These are phyloP conservation scores for Malacoctenus gilli DNA, from an alignment of 2,797 vertebrate genomes.

Conservation along the genomic window DNA sequence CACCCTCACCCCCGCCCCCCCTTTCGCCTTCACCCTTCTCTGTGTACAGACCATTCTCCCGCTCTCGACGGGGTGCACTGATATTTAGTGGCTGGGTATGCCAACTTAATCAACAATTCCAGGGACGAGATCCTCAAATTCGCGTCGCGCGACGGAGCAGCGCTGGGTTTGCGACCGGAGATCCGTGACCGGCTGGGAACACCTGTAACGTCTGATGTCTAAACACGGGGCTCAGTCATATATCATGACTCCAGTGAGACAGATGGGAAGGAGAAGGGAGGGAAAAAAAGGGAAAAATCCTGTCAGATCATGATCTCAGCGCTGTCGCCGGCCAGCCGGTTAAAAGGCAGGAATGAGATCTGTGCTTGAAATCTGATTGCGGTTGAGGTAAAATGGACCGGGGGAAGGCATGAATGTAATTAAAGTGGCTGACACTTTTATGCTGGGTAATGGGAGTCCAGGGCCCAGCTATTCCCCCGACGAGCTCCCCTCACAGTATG, in stretches of 20 bases:
- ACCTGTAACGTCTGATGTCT: slow-evolving; percentile 53
- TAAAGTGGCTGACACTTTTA: slow-evolving; percentile 85
- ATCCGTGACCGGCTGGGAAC: slow-evolving; percentile 56
- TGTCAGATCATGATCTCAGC: slow-evolving; percentile 32
- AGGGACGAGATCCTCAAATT: slow-evolving; percentile 62
- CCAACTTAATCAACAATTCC: slow-evolving; percentile 74
- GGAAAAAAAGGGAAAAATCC: slow-evolving; percentile 9
- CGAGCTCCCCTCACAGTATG: slow-evolving; percentile 85
- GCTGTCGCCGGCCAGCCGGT: slow-evolving; percentile 53
- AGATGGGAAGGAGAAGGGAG: not conserved
- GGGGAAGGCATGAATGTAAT: slow-evolving; percentile 83
- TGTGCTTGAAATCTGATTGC: slow-evolving; percentile 76
- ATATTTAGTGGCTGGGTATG: slow-evolving; percentile 77
- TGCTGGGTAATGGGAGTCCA: slow-evolving; percentile 85
- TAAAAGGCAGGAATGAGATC: slow-evolving; percentile 70
- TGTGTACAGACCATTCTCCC: slow-evolving; percentile 49
- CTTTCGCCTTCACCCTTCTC: slow-evolving; percentile 35
- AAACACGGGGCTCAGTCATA: slow-evolving; percentile 47
- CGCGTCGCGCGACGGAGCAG: slow-evolving; percentile 46
- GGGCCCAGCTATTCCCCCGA: slow-evolving; percentile 87
- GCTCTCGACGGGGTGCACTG: slow-evolving; percentile 72
- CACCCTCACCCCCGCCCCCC: not conserved
- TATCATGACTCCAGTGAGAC: slow-evolving; percentile 46
- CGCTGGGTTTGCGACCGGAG: slow-evolving; percentile 44
- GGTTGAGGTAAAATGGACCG: slow-evolving; percentile 79